Evolutionary conservation across 2,888 invertebrate genomes (phyloP).

Genomic region (Myathropa florea): DNA sequence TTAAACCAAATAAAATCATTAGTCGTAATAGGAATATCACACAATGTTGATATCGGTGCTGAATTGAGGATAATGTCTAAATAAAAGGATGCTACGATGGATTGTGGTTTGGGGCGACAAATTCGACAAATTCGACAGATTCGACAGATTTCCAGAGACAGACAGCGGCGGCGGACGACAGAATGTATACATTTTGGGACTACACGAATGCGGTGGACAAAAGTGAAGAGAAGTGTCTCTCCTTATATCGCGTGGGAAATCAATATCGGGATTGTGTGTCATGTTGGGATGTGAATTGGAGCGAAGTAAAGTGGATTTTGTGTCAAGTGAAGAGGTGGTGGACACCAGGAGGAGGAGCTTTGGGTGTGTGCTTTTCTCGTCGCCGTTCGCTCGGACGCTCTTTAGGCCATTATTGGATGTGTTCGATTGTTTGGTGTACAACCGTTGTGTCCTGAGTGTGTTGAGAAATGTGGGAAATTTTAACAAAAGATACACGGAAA

Average conservation of each 20-base stretch:
- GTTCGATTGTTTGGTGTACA: slow-evolving; percentile 67
- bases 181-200: slow-evolving; percentile 34
- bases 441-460: slow-evolving; percentile 33
- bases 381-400: neutral
- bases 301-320: slow-evolving; percentile 65
- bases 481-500: slow-evolving; percentile 31
- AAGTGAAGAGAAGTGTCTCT: slow-evolving; percentile 16
- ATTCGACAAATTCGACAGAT: neutral
- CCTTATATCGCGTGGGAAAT: slow-evolving; percentile 69
- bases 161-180: neutral
- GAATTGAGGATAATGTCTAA: slow-evolving; percentile 65
- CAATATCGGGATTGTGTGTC: slow-evolving; percentile 68
- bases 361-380: slow-evolving; percentile 2
- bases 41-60: slow-evolving; percentile 57
- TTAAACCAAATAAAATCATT: slow-evolving; percentile 70
- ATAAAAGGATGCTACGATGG: slow-evolving; percentile 55
- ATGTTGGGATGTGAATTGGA: slow-evolving; percentile 70
- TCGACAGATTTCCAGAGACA: slow-evolving; percentile 15
- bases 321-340: slow-evolving; percentile 1
- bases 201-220: neutral
- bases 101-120: neutral
- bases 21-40: slow-evolving; percentile 65
- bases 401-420: slow-evolving; percentile 67
- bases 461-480: neutral
- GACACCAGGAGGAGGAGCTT: neutral